These are phyloP conservation scores for Cosmia trapezina DNA, from an alignment of 2,888 invertebrate genomes.

Conservation along the genomic window DNA sequence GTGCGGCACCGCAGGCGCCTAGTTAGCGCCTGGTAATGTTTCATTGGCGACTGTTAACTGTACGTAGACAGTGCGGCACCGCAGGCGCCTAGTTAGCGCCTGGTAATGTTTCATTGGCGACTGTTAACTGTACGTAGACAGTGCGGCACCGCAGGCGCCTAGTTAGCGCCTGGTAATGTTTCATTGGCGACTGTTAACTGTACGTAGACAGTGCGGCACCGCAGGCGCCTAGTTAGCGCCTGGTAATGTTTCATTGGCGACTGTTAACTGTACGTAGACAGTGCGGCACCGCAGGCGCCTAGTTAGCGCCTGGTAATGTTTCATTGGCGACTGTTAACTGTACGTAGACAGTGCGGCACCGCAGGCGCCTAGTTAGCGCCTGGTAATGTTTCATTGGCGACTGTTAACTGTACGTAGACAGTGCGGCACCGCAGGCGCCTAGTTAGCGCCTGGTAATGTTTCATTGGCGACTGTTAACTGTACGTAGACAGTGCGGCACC, in stretches of 20 bases:
- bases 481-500: conserved; percentile 28
- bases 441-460: conserved; percentile 8
- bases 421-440: conserved; percentile 15
- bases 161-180: conserved; percentile 8
- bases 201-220: conserved; percentile 28
- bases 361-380: conserved; percentile 10
- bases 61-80: conserved; percentile 28
- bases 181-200: conserved; percentile 4
- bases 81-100: conserved; percentile 10
- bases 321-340: conserved; percentile 4
- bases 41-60: conserved; percentile 4
- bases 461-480: conserved; percentile 4
- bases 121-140: conserved; percentile 27
- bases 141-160: conserved; percentile 15
- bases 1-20: conserved; percentile 15
- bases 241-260: conserved; percentile 22
- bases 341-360: conserved; percentile 28
- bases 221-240: conserved; percentile 10
- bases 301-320: conserved; percentile 8
- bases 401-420: conserved; percentile 27
- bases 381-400: conserved; percentile 22
- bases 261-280: conserved; percentile 27
- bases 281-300: conserved; percentile 15
- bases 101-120: conserved; percentile 22
- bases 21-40: conserved; percentile 8